Percentiles rank a stretch among this genome's conserved stretches.
These are phyloP conservation scores for Pedicia rivosa DNA, from an alignment of 2,888 invertebrate species.

Conservation along the genomic window DNA sequence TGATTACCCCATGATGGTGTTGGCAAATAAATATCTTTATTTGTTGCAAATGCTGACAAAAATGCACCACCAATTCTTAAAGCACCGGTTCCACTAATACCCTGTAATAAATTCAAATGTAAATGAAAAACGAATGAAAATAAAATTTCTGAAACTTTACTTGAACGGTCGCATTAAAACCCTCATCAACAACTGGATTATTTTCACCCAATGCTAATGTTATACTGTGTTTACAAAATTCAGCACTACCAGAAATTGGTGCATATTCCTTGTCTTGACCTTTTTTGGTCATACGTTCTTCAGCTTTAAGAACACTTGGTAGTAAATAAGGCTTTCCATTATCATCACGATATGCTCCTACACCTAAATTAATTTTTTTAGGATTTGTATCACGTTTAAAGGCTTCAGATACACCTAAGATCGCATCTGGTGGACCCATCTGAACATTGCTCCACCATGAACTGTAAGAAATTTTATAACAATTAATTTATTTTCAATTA, in stretches of 20 bases:
- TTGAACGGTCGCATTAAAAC: constrained; percentile 59
- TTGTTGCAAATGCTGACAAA: constrained; percentile 59
- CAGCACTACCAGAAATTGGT: constrained; percentile 71
- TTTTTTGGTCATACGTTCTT: no score
- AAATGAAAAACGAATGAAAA: constrained; percentile 1
- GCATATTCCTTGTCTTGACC: constrained; percentile 97
- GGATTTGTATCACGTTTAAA: constrained; percentile 79
- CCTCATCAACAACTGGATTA: constrained; percentile 47
- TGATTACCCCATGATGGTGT: constrained; percentile 98
- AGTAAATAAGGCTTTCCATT: constrained; percentile 91
- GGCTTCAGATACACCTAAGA: constrained; percentile 94
- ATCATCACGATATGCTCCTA: constrained; percentile 94
- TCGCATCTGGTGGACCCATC: constrained; percentile 97
- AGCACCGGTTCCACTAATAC: constrained; percentile 95
- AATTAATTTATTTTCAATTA: constrained; percentile 1
- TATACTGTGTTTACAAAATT: constrained; percentile 72
- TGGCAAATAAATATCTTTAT: constrained; percentile 76
- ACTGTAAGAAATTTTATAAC: constrained; percentile 30
- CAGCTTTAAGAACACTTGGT: constrained; percentile 74
- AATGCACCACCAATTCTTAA: constrained; percentile 81
- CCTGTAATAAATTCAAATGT: constrained; percentile 32
- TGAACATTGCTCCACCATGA: constrained; percentile 79
- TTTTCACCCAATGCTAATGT: constrained; percentile 76
- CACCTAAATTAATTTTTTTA: constrained; percentile 93
- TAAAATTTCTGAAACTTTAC: constrained; percentile 20